A percentile compares a stretch with the other conserved stretches of the same genome.
Evolutionary conservation across 2,888 invertebrate genomes (phyloP).

Genomic region (Drosophila anomelani): DNA sequence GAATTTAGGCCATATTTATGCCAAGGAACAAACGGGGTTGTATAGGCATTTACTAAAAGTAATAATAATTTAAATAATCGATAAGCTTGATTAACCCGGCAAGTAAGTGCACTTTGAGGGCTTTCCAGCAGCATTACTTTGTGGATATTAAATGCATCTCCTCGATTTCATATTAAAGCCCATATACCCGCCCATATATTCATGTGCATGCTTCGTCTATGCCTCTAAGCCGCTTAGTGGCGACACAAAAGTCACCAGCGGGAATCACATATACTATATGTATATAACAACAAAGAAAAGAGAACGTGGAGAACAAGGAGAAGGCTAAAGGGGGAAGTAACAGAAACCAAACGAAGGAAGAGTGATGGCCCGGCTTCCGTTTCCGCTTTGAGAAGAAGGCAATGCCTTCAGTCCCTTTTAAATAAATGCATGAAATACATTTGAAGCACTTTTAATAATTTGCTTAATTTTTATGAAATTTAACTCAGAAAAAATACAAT

Average conservation of each 20-base stretch:
- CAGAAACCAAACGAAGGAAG: not conserved
- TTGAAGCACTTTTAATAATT: not conserved
- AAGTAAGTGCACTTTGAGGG: not conserved
- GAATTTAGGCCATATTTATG: not conserved
- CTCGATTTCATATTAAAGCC: constrained; percentile 11
- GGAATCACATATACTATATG: not conserved
- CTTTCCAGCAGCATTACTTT: constrained; percentile 1
- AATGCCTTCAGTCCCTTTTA: not conserved
- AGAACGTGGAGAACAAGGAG: not conserved
- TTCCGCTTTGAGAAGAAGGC: constrained; percentile 3
- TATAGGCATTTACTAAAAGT: too few species aligned
- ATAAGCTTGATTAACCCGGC: not conserved
- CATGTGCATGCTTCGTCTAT: not conserved
- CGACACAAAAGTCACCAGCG: constrained; percentile 34
- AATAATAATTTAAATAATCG: not conserved
- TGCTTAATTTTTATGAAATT: not conserved
- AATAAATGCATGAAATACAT: not conserved
- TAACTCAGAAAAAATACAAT: not conserved
- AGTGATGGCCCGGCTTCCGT: constrained; percentile 23
- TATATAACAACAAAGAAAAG: constrained; percentile 1
- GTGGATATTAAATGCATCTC: constrained; percentile 24
- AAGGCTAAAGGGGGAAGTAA: not conserved
- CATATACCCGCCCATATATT: not conserved
- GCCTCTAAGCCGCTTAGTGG: constrained; percentile 35
- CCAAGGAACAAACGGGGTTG: not conserved